Base-by-base conservation (phyloP, 2,888 invertebrate genomes). In the Apamea epomidion region DNA sequence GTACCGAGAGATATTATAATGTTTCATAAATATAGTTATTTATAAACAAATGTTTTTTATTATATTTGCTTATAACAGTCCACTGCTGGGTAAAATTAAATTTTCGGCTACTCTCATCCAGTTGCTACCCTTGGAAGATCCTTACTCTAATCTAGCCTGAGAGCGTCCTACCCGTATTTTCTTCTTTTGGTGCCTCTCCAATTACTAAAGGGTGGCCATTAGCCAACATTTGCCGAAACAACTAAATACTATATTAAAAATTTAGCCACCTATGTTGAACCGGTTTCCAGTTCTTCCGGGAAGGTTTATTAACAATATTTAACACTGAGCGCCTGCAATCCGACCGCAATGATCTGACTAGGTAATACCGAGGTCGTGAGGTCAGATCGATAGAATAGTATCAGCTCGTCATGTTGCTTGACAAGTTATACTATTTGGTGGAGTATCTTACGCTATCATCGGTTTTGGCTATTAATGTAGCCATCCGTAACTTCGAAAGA, bases 11-110 rank as follows among this genome's bases (percentile, higher is more conserved):
- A 82, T 86, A 82, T 87, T 87, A 80, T 79, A 85, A 83, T 88
- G 83, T 90, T 89, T 75, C 76, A 45, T 87, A 82, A 87, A 90
- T 83, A 90, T 83, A 84, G 71, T 75, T 89, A 89, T 87, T 90
- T 88, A 90, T 88, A 79, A 78, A 81, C n/a, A 75, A 65, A 70
- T 0, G 25, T 0, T 51, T 76, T 48, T 62, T 70, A 14, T 69
- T 48, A 21, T 21, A 21, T 48, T 29, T 29, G n/a, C 69, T 12
- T n/a, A 2, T 0, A 58, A 18, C 18, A 6, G 37, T 37, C n/a
- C 18, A 21, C 12, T 18, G 37, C 18, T 37, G 37, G 21, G 37
- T n/a, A 7, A 62, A 62, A 64, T 64, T n/a, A 1, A 64, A 21
- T 72, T 12, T 21, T 62, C 7, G 42, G 2, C 25, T 75, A 42